These are phyloP conservation scores for Amphiprion ocellaris DNA, from an alignment of 2,113 vertebrate species.

Conservation along the genomic window DNA sequence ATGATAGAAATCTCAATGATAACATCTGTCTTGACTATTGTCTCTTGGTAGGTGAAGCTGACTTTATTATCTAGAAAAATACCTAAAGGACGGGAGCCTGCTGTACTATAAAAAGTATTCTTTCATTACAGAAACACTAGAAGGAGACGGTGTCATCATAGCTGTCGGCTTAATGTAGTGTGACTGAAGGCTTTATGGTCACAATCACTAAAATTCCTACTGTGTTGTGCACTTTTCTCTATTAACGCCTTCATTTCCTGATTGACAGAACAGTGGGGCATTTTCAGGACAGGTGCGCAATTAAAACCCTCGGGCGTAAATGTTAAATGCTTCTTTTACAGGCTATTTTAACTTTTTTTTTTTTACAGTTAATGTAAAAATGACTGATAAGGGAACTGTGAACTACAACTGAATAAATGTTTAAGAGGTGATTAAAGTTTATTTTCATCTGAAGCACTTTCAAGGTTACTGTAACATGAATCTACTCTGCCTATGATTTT, in stretches of 20 bases:
- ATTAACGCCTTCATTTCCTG: not conserved
- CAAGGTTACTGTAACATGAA: constrained; percentile 28
- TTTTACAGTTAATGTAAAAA: not conserved
- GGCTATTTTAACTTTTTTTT: not conserved
- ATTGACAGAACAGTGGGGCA: not conserved
- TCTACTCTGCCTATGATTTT: constrained; percentile 1
- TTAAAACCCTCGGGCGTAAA: not conserved
- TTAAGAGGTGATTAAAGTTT: constrained; percentile 21
- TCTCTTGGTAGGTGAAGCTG: constrained; percentile 6
- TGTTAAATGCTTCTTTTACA: not conserved
- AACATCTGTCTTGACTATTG: constrained; percentile 20
- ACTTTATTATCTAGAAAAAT: not conserved
- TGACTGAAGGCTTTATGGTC: not conserved
- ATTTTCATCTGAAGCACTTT: constrained; percentile 21
- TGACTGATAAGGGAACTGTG: not conserved
- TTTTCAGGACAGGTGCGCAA: not conserved
- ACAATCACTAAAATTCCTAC: not conserved
- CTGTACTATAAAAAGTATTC: not conserved
- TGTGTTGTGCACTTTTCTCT: not conserved
- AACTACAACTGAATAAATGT: constrained; percentile 13
- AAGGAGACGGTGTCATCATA: not conserved
- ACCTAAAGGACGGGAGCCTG: not conserved
- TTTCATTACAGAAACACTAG: not conserved
- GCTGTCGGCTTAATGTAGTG: not conserved
- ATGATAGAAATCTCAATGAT: constrained; percentile 18